Evolutionary conservation across 2,797 vertebrate genomes (phyloP).

Genomic region (Enteromius mattozi): DNA sequence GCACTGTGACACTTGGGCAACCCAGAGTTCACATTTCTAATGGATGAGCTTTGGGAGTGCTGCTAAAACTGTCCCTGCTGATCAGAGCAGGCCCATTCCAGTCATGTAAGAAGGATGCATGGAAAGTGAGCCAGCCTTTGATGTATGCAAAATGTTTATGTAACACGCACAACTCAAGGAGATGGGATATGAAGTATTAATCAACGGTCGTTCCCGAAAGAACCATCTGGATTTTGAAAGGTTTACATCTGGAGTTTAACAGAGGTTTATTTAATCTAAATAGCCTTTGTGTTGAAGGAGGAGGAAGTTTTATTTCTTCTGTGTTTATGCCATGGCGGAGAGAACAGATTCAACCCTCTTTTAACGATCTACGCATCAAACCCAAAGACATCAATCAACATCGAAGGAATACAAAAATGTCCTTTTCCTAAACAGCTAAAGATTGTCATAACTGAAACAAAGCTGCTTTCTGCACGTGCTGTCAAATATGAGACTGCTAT

Average conservation of each 20-base stretch:
- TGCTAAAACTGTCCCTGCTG: slow-evolving; percentile 17
- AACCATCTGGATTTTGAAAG: slow-evolving; percentile 49
- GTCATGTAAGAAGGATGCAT: slow-evolving; percentile 2
- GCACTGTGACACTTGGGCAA: slow-evolving; percentile 52
- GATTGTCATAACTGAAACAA: slow-evolving; percentile 9
- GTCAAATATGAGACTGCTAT: slow-evolving; percentile 13
- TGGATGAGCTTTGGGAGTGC: slow-evolving; percentile 60
- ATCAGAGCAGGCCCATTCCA: slow-evolving; percentile 3
- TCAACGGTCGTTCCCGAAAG: slow-evolving; percentile 48
- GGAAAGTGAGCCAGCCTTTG: slow-evolving; percentile 38
- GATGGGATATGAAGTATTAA: slow-evolving; percentile 23
- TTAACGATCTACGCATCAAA: not conserved
- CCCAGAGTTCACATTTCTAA: slow-evolving; percentile 63
- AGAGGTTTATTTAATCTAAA: slow-evolving; percentile 47
- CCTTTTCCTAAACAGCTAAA: not conserved
- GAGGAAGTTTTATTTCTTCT: slow-evolving; percentile 68
- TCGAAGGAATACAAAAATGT: slow-evolving; percentile 6
- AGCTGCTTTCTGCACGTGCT: not conserved
- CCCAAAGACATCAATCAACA: not conserved
- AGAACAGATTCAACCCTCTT: not conserved
- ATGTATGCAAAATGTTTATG: slow-evolving; percentile 48
- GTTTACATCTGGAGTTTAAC: slow-evolving; percentile 65
- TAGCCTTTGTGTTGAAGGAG: slow-evolving; percentile 61
- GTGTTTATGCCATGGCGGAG: slow-evolving; percentile 58
- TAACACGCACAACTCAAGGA: not conserved